Evolutionary conservation across 2,888 invertebrate genomes (phyloP).

Genomic region (Strigamia maritima): DNA sequence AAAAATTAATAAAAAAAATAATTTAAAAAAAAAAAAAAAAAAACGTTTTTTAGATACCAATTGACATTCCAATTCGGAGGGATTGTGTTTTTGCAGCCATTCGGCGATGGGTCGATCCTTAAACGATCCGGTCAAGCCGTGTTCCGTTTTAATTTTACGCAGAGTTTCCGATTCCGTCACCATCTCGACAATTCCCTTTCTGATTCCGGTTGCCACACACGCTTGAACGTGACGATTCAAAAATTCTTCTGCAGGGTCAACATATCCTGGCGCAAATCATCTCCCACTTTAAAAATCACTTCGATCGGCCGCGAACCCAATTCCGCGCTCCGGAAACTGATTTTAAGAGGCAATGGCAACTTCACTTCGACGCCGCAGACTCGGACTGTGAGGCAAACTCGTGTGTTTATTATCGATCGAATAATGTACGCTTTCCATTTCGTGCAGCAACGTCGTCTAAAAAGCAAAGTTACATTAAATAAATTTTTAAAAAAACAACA

Average conservation of each 20-base stretch:
- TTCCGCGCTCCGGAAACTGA: constrained; percentile 79
- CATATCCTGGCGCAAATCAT: constrained; percentile 95
- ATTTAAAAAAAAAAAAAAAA: background rate
- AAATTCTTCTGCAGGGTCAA: constrained; percentile 95
- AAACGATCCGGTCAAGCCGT: constrained; percentile 93
- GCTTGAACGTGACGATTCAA: constrained; percentile 93
- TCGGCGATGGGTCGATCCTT: constrained; percentile 95
- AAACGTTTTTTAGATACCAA: too few species aligned
- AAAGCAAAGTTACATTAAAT: too few species aligned
- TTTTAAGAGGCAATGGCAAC: constrained; percentile 86
- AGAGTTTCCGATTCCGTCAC: constrained; percentile 92
- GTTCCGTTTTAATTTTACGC: constrained; percentile 90
- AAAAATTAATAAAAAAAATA: background rate
- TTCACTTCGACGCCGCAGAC: constrained; percentile 59
- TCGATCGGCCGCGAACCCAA: constrained; percentile 66
- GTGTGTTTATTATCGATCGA: constrained; percentile 63
- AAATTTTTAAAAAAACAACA: too few species aligned
- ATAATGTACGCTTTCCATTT: constrained; percentile 65
- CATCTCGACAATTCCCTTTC: constrained; percentile 94
- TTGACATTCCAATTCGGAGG: constrained; percentile 90
- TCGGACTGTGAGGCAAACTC: constrained; percentile 80
- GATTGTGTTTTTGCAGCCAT: constrained; percentile 96
- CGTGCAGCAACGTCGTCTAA: constrained; percentile 65
- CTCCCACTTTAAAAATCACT: constrained; percentile 92
- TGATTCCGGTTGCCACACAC: constrained; percentile 87